Percentiles rank a stretch among this genome's conserved stretches.
Conservation (phyloP, 2,113 vertebrate species). For the Phrynocephalus versicolor region DNA sequence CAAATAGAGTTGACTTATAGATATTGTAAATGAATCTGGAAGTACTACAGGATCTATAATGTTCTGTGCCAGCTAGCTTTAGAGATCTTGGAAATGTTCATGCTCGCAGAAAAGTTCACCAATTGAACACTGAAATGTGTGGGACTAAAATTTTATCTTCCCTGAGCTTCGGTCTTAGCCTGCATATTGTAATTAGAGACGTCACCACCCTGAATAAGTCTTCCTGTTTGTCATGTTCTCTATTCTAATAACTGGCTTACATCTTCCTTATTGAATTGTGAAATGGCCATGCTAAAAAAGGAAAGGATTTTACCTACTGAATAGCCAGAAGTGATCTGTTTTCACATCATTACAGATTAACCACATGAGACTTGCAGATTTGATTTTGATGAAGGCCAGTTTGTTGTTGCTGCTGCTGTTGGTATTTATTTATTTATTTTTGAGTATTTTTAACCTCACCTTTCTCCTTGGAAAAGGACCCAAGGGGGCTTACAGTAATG, state of each 20-base stretch:
- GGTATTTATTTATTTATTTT: too few relatives aligned
- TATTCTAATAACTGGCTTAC: conserved; percentile 24
- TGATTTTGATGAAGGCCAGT: conserved; percentile 12
- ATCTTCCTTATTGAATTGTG: background rate
- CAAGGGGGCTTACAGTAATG: too few relatives aligned
- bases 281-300: conserved; percentile 8
- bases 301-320: conserved; percentile 37
- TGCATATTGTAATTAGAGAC: conserved; percentile 44
- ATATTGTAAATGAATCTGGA: too few relatives aligned
- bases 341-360: background rate
- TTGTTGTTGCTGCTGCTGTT: background rate
- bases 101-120: background rate
- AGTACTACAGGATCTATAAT: too few relatives aligned
- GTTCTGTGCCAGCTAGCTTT: too few relatives aligned
- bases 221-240: conserved; percentile 19
- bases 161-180: conserved; percentile 28
- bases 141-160: conserved; percentile 9
- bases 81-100: background rate
- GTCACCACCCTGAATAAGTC: conserved; percentile 50
- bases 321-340: conserved; percentile 38
- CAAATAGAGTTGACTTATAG: too few relatives aligned
- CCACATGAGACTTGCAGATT: conserved; percentile 11
- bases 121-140: background rate
- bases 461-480: too few relatives aligned
- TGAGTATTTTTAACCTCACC: too few relatives aligned